These are phyloP conservation scores for Gobio gobio DNA, from an alignment of 2,113 vertebrate genomes.

Conservation along the genomic window DNA sequence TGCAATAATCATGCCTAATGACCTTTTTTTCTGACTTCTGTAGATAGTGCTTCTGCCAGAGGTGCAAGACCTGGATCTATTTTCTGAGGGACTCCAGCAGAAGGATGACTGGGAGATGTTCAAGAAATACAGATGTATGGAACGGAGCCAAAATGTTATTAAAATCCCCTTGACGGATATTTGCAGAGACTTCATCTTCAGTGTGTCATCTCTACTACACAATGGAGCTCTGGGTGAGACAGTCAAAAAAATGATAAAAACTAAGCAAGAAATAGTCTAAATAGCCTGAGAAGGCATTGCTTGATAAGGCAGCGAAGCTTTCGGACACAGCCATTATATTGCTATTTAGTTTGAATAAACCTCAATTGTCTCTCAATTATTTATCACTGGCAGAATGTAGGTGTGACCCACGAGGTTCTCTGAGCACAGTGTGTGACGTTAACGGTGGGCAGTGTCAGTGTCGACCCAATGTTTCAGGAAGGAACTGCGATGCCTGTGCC, in stretches of 20 bases:
- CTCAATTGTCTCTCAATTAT: neutral
- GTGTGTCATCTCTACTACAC: constrained; percentile 91
- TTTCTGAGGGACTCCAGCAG: constrained; percentile 74
- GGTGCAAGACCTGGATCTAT: constrained; percentile 90
- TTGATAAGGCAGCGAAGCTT: too few species aligned
- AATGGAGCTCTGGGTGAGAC: constrained; percentile 85
- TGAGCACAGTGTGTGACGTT: constrained; percentile 87
- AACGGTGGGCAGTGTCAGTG: constrained; percentile 92
- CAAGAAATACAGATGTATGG: constrained; percentile 92
- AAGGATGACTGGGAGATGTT: constrained; percentile 92
- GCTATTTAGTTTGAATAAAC: neutral
- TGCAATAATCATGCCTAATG: neutral
- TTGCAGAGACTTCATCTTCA: constrained; percentile 92
- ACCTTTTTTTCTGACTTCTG: constrained; percentile 61
- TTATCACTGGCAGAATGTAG: constrained; percentile 82
- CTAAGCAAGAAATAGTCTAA: neutral
- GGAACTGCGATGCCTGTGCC: constrained; percentile 86
- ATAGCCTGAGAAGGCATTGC: too few species aligned
- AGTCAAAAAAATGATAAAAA: neutral
- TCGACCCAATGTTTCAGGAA: constrained; percentile 85
- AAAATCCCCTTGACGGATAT: constrained; percentile 93
- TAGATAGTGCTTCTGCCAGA: constrained; percentile 94
- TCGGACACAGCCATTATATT: neutral
- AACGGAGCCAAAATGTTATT: constrained; percentile 91
- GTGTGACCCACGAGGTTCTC: constrained; percentile 90